Evolutionary conservation across 2,888 invertebrate genomes (phyloP).

Genomic region (Lasioglossum malachurum): DNA sequence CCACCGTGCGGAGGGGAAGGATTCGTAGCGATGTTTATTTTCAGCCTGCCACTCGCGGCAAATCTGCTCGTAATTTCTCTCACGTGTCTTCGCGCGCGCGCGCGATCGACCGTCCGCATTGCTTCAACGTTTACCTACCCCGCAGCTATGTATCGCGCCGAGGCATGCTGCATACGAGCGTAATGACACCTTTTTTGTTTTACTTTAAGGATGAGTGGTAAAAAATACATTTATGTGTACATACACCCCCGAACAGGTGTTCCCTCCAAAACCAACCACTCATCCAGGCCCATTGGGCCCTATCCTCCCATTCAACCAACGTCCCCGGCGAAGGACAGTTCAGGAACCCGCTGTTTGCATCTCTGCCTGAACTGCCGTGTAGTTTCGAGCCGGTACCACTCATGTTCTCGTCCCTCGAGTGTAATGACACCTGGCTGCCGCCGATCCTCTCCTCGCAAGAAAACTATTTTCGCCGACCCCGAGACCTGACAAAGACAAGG

Average conservation of each 20-base stretch:
- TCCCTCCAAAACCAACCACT: too few species aligned
- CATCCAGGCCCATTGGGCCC: too few species aligned
- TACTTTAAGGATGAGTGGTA: too few species aligned
- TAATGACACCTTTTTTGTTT: neutral
- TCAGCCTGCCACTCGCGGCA: constrained; percentile 46
- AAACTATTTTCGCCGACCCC: neutral
- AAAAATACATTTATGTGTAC: too few species aligned
- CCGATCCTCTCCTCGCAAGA: neutral
- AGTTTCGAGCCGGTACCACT: too few species aligned
- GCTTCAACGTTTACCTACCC: constrained; percentile 34
- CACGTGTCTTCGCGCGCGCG: constrained; percentile 44
- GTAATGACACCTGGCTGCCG: neutral
- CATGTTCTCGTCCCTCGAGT: neutral
- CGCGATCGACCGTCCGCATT: neutral
- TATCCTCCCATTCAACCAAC: too few species aligned
- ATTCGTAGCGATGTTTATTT: constrained; percentile 61
- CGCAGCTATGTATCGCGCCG: constrained; percentile 31
- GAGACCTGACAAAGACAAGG: neutral
- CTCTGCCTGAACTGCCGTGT: too few species aligned
- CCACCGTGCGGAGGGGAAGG: neutral
- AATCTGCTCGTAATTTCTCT: constrained; percentile 63
- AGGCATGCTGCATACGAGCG: constrained; percentile 16
- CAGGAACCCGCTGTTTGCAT: too few species aligned
- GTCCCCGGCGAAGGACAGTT: too few species aligned
- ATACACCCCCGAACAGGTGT: too few species aligned